Percentiles rank a stretch among this genome's conserved stretches.
Conservation (phyloP, 1,140 invertebrate species). For the Campoletis sonorensis region DNA sequence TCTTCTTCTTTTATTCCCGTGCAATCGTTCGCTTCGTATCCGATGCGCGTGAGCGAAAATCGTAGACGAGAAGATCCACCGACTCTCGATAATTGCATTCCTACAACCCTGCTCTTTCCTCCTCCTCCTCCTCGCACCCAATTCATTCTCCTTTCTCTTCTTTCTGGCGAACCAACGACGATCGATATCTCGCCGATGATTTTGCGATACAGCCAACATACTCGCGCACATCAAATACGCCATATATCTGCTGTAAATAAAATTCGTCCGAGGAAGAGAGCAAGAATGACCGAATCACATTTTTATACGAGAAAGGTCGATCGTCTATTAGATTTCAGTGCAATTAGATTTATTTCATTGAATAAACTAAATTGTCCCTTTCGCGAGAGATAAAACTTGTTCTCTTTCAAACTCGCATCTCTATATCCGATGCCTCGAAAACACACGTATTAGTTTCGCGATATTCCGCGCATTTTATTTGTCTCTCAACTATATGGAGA, state of each 20-base stretch:
- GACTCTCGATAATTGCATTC: conserved; percentile 56
- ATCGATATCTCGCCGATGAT: conserved; percentile 64
- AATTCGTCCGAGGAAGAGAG: no score
- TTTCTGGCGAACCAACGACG: conserved; percentile 13
- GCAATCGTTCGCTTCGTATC: conserved; percentile 50
- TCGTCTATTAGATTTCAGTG: no score
- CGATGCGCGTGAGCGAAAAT: not conserved
- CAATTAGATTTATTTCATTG: no score
- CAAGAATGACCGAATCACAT: no score
- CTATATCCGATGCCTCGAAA: no score
- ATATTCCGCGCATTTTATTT: not conserved
- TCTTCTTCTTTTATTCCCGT: conserved; percentile 46
- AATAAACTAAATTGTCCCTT: no score
- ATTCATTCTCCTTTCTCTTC: not conserved
- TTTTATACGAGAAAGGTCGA: no score
- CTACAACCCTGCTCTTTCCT: conserved; percentile 40
- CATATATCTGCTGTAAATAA: no score
- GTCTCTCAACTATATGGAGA: not conserved
- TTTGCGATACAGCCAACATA: conserved; percentile 8
- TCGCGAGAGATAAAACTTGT: no score
- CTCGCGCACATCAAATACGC: no score
- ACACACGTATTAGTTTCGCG: no score
- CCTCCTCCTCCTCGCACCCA: not conserved
- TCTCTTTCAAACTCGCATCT: no score
- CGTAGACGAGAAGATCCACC: conserved; percentile 20